Conservation (phyloP, 1,140 invertebrate species). For the Sycophila sp. region DNA sequence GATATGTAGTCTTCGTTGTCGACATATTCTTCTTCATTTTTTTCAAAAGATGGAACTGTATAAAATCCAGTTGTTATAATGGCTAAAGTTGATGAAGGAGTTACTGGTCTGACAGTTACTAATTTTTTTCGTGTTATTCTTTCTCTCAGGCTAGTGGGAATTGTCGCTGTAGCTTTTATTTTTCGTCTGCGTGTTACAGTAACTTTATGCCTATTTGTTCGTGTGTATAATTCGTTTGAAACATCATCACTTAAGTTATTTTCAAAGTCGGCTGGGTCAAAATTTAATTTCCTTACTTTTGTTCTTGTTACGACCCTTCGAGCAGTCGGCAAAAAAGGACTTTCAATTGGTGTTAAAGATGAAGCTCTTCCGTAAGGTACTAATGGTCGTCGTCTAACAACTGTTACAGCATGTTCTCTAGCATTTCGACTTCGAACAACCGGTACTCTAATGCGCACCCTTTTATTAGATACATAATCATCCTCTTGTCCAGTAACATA, state of each 20-base stretch:
- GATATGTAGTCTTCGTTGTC: slow-evolving; percentile 37
- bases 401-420: slow-evolving; percentile 58
- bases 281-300: slow-evolving; percentile 46
- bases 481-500: slow-evolving; percentile 26
- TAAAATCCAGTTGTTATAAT: slow-evolving; percentile 64
- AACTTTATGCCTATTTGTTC: slow-evolving; percentile 53
- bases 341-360: not conserved
- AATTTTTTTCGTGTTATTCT: slow-evolving; percentile 61
- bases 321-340: slow-evolving; percentile 40
- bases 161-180: slow-evolving; percentile 45
- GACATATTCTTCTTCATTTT: slow-evolving; percentile 48
- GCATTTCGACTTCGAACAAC: slow-evolving; percentile 50
- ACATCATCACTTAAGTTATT: slow-evolving; percentile 35
- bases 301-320: slow-evolving; percentile 59
- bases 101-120: slow-evolving; percentile 56
- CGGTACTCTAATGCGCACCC: slow-evolving; percentile 58
- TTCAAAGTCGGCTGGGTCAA: slow-evolving; percentile 27
- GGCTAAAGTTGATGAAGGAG: slow-evolving; percentile 54
- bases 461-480: slow-evolving; percentile 49
- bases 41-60: slow-evolving; percentile 46
- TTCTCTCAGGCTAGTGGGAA: slow-evolving; percentile 37
- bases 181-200: slow-evolving; percentile 61
- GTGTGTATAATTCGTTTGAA: slow-evolving; percentile 25
- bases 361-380: slow-evolving; percentile 43
- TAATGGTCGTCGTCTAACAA: slow-evolving; percentile 58